These are phyloP conservation scores for Scaptomyza hsui DNA, from an alignment of 1,140 invertebrate species.

Conservation along the genomic window DNA sequence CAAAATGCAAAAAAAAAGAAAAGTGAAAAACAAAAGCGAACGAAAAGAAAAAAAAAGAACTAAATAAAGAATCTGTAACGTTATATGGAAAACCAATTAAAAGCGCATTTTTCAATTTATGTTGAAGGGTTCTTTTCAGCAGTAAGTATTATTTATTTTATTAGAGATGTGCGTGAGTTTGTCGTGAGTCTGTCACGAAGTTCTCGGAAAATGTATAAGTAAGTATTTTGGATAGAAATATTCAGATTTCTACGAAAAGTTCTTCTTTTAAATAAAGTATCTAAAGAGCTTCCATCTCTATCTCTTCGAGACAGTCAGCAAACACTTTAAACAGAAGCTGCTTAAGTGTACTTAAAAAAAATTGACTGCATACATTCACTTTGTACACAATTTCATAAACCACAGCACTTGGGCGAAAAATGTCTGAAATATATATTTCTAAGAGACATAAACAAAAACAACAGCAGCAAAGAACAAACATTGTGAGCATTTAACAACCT, in stretches of 20 bases:
- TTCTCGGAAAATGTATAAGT: too few species aligned
- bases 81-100: slow-evolving; percentile 77
- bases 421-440: slow-evolving; percentile 24
- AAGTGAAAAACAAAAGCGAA: slow-evolving; percentile 43
- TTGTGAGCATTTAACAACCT: slow-evolving; percentile 52
- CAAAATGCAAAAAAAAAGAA: slow-evolving; percentile 66
- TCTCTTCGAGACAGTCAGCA: neutral
- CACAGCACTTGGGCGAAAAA: slow-evolving; percentile 50
- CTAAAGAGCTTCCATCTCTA: too few species aligned
- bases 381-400: slow-evolving; percentile 41
- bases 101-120: slow-evolving; percentile 20
- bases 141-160: neutral
- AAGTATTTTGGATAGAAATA: too few species aligned
- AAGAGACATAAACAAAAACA: neutral
- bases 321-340: neutral
- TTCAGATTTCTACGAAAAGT: neutral
- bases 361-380: slow-evolving; percentile 12
- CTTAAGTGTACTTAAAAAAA: neutral
- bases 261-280: too few species aligned
- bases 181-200: neutral
- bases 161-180: too few species aligned
- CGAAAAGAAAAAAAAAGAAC: slow-evolving; percentile 56
- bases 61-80: slow-evolving; percentile 83
- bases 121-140: neutral
- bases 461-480: slow-evolving; percentile 12